phyloP scores from a whole-genome alignment of 1,140 invertebrate genomes.

The Colletes gigas region DNA sequence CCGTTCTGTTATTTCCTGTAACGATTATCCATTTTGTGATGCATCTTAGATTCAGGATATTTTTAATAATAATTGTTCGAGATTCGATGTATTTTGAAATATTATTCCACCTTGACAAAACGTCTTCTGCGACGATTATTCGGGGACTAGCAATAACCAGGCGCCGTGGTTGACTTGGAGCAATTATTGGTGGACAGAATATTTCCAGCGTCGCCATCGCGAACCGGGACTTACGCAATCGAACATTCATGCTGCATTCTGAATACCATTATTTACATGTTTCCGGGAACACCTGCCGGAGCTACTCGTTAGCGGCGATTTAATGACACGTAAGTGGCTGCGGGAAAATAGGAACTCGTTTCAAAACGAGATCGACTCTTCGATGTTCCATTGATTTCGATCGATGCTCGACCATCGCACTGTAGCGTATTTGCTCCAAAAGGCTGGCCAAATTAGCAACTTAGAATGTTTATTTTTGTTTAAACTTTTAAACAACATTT shows the following conservation, averaged over 20 bases:
- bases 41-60: too few species aligned
- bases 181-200: conserved; percentile 36
- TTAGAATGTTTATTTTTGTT: too few species aligned
- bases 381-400: too few species aligned
- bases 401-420: too few species aligned
- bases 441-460: too few species aligned
- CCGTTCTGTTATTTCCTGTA: too few species aligned
- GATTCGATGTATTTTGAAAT: too few species aligned
- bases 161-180: conserved; percentile 4
- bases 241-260: conserved; percentile 43
- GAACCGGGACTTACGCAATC: conserved; percentile 44
- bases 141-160: conserved; percentile 37
- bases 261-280: conserved; percentile 54
- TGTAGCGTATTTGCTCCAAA: too few species aligned
- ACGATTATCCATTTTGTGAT: too few species aligned
- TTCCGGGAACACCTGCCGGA: conserved; percentile 50
- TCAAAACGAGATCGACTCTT: background rate
- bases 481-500: too few species aligned
- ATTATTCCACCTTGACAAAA: conserved; percentile 11
- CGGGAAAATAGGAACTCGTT: background rate
- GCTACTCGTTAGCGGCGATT: conserved; percentile 29
- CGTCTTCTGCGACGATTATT: background rate
- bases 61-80: too few species aligned
- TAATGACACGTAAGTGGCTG: background rate
- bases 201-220: conserved; percentile 16